These are phyloP conservation scores for Acleris literana DNA, from an alignment of 2,888 invertebrate species.

Conservation along the genomic window DNA sequence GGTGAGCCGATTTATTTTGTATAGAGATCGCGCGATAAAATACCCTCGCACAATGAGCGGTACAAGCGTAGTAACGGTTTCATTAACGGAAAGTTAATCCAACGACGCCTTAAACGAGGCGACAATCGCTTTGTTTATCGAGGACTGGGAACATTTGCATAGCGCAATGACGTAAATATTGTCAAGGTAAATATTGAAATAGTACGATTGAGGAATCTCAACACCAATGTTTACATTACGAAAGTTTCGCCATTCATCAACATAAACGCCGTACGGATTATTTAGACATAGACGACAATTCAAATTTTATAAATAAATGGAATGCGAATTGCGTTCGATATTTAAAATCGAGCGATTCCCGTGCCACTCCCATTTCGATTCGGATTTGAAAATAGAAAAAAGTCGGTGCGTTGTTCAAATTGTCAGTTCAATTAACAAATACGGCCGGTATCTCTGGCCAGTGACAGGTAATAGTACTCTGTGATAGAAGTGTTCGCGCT, in stretches of 20 bases:
- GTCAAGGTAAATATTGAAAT: slow-evolving; percentile 59
- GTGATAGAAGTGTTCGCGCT: slow-evolving; percentile 48
- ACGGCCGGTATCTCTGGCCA: slow-evolving; percentile 51
- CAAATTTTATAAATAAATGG: slow-evolving; percentile 12
- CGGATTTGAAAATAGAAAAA: slow-evolving; percentile 53
- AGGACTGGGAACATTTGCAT: slow-evolving; percentile 60
- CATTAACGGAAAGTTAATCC: slow-evolving; percentile 54
- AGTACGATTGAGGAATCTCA: slow-evolving; percentile 56
- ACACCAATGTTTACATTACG: slow-evolving; percentile 37
- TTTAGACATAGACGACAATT: neutral
- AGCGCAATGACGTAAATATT: slow-evolving; percentile 61
- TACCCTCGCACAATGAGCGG: slow-evolving; percentile 36
- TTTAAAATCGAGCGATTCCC: slow-evolving; percentile 23
- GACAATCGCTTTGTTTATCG: slow-evolving; percentile 55
- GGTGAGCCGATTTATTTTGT: slow-evolving; percentile 39
- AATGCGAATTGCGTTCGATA: slow-evolving; percentile 17
- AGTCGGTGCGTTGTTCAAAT: slow-evolving; percentile 52
- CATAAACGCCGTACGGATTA: slow-evolving; percentile 9
- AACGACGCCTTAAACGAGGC: slow-evolving; percentile 42
- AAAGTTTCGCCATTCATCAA: slow-evolving; percentile 45
- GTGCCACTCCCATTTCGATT: slow-evolving; percentile 33
- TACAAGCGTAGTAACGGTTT: slow-evolving; percentile 39
- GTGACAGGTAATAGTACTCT: slow-evolving; percentile 58
- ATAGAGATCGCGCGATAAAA: slow-evolving; percentile 39
- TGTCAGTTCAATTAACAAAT: slow-evolving; percentile 68